phyloP scores from a whole-genome alignment of 2,888 invertebrate genomes.

The Disparrhopalites patrizii region DNA sequence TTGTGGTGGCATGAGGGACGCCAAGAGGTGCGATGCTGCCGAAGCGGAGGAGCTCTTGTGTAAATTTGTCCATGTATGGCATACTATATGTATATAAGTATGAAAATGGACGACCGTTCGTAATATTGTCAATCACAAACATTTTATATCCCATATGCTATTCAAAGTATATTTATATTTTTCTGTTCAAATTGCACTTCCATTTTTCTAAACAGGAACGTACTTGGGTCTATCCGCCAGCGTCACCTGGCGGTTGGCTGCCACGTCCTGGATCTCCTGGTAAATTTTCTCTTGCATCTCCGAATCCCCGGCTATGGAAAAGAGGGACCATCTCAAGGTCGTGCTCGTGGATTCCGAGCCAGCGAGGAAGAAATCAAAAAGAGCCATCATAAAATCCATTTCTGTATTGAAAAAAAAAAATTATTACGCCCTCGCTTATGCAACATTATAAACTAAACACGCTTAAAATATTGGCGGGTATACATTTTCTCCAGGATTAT shows the following conservation, averaged over 20 bases:
- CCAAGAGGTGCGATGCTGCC: background rate
- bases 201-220: too few relatives aligned
- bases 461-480: too few relatives aligned
- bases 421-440: too few relatives aligned
- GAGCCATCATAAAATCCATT: background rate
- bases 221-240: background rate
- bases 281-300: conserved; percentile 33
- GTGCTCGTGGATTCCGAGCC: background rate
- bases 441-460: too few relatives aligned
- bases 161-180: too few relatives aligned
- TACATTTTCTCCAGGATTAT: too few relatives aligned
- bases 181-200: too few relatives aligned
- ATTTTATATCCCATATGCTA: too few relatives aligned
- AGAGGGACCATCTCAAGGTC: conserved; percentile 36
- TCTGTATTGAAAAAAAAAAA: background rate
- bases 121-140: too few relatives aligned
- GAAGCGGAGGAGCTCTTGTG: background rate
- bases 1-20: too few relatives aligned
- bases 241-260: background rate
- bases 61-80: background rate
- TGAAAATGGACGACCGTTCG: too few relatives aligned
- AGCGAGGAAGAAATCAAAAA: background rate
- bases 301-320: background rate
- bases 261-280: conserved; percentile 25
- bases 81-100: too few relatives aligned